A percentile compares a stretch with the other conserved stretches of the same genome.
These are phyloP conservation scores for Timema podura DNA, from an alignment of 2,888 invertebrate species.

Conservation along the genomic window DNA sequence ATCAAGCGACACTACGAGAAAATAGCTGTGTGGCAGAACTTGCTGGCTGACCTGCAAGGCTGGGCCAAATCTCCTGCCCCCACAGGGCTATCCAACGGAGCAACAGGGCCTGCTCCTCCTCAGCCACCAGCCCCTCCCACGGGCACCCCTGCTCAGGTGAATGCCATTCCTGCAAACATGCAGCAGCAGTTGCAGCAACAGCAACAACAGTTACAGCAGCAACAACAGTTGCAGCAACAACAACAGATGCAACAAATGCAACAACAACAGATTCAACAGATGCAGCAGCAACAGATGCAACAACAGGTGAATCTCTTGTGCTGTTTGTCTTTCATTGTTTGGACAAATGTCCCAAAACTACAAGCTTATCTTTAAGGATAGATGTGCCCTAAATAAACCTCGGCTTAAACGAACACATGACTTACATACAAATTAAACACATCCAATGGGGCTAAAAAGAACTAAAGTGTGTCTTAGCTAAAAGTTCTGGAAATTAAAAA, in stretches of 20 bases:
- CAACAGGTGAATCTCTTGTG: constrained; percentile 38
- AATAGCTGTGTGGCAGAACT: constrained; percentile 84
- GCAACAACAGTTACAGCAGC: constrained; percentile 39
- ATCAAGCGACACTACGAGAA: constrained; percentile 86
- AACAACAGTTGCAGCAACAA: constrained; percentile 32
- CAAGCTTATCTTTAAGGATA: too few species aligned
- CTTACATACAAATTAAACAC: too few species aligned
- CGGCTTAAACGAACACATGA: too few species aligned
- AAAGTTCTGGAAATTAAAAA: too few species aligned
- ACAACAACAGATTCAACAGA: constrained; percentile 44
- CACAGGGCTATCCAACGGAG: constrained; percentile 27
- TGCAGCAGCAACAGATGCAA: constrained; percentile 39
- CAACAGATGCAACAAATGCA: constrained; percentile 33
- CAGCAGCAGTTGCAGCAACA: constrained; percentile 39
- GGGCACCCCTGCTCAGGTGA: constrained; percentile 38
- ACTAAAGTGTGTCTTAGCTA: too few species aligned
- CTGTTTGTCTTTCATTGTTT: too few species aligned
- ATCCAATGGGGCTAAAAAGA: too few species aligned
- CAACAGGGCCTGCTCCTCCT: constrained; percentile 19
- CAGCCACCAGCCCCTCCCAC: constrained; percentile 22
- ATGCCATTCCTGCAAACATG: constrained; percentile 34
- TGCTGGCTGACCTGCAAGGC: constrained; percentile 66
- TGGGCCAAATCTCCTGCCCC: constrained; percentile 48
- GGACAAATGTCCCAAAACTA: too few species aligned
- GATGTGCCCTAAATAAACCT: too few species aligned